These are phyloP conservation scores for Hymenochirus boettgeri DNA, from an alignment of 2,113 vertebrate species.

Conservation along the genomic window DNA sequence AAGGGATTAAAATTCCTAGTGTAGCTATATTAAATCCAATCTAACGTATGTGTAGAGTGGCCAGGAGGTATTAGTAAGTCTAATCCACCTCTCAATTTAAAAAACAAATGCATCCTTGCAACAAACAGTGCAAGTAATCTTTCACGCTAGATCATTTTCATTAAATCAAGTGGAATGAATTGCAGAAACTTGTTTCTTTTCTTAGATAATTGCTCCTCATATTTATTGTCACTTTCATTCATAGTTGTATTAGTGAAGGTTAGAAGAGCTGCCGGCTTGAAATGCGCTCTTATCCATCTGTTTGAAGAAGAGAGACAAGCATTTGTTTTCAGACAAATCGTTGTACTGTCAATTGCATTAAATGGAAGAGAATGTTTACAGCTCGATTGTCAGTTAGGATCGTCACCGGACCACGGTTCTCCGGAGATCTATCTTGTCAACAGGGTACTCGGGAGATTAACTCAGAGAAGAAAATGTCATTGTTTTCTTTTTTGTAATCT, in stretches of 20 bases:
- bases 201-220: slow-evolving; percentile 50
- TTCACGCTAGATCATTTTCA: slow-evolving; percentile 51
- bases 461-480: slow-evolving; percentile 26
- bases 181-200: slow-evolving; percentile 43
- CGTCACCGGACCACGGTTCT: slow-evolving; percentile 11
- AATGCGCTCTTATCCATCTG: slow-evolving; percentile 36
- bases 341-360: slow-evolving; percentile 16
- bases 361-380: slow-evolving; percentile 15
- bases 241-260: slow-evolving; percentile 46
- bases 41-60: slow-evolving; percentile 54
- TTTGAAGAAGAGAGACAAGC: slow-evolving; percentile 7
- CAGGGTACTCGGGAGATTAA: slow-evolving; percentile 15
- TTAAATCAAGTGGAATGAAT: slow-evolving; percentile 49
- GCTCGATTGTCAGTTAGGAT: slow-evolving; percentile 33
- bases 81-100: slow-evolving; percentile 69
- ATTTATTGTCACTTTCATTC: slow-evolving; percentile 61
- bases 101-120: slow-evolving; percentile 59
- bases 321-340: slow-evolving; percentile 17
- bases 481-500: slow-evolving; percentile 24
- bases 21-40: too few relatives aligned
- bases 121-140: slow-evolving; percentile 58
- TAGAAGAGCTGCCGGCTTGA: slow-evolving; percentile 37
- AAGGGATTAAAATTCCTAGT: too few relatives aligned
- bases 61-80: slow-evolving; percentile 57
- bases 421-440: slow-evolving; percentile 19